Conservation (phyloP, 2,113 vertebrate species). For the Gambusia affinis region DNA sequence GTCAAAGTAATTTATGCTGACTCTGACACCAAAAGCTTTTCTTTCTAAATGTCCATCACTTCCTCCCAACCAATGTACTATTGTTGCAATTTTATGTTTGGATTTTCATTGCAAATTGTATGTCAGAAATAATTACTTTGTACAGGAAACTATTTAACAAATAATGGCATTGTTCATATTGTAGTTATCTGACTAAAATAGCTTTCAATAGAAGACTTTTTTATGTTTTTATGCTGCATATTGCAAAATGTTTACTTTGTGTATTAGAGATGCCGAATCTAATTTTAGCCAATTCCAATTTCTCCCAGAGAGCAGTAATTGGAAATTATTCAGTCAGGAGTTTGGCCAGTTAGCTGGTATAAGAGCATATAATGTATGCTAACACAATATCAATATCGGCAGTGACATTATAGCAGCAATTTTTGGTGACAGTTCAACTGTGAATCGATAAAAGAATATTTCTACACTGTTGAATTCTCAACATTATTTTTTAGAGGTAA, state of each 20-base stretch:
- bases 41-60: too few species aligned
- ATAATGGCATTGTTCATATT: background rate
- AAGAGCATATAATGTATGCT: background rate
- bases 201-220: background rate
- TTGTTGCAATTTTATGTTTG: background rate
- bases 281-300: background rate
- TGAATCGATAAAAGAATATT: too few species aligned
- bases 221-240: background rate
- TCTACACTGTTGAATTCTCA: too few species aligned
- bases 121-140: background rate
- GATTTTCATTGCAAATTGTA: background rate
- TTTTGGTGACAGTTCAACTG: too few species aligned
- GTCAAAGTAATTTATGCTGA: background rate
- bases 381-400: too few species aligned
- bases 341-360: too few species aligned
- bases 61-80: background rate
- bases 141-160: background rate
- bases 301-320: background rate
- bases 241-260: background rate
- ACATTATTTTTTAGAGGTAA: too few species aligned
- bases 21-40: too few species aligned
- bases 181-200: background rate
- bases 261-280: background rate
- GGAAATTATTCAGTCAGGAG: background rate
- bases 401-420: too few species aligned